Base-by-base conservation (phyloP, 2,113 vertebrate genomes). In the Corythaixoides concolor region DNA sequence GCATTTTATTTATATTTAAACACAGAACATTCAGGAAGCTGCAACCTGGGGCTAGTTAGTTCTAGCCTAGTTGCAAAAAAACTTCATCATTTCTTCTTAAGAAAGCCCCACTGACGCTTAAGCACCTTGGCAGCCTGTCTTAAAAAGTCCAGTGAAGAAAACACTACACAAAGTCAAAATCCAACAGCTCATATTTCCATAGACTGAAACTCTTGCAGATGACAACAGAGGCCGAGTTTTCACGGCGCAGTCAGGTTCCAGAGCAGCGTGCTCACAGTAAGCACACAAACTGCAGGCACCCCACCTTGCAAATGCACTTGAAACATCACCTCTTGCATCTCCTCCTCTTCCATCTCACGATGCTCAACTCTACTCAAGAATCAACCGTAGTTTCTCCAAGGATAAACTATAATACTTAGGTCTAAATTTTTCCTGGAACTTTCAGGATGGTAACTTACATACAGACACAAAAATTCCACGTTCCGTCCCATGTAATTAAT, bases 221-320 rank as follows among this genome's bases (percentile, higher is more conserved):
- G 37, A 39, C 26, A 58, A 5, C 0, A 0, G 17, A 52, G 45
- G 21, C 8, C 0, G 18, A 33, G 49, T 6, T 66, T 37, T 20
- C 59, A 6, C 3, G 23, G 5, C 3, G 41, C 45, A 37, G 63
- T 8, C 64, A 27, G 52, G 8, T 8, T 47, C 55, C 30, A 11
- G 8, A 11, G 28, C 2, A 35, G 35, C 0, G 11, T 5, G 27
- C 35, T 43, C 3, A 45, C 13, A 35, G 8, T 0, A 6, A 26
- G 47, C 49, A 32, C 19, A 12, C 12, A 3, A 9, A 5, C n/a
- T 72, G 59, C 35, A 30, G 60, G 10, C n/a, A 63, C 15, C 28
- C 20, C 58, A 33, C 26, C 24, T 41, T n/a, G 43, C n/a, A 47
- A 53, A 64, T 0, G 16, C 33, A 33, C 7, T 11, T 8, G 5